phyloP scores from a whole-genome alignment of 2,888 invertebrate genomes.

The Sipha maydis region DNA sequence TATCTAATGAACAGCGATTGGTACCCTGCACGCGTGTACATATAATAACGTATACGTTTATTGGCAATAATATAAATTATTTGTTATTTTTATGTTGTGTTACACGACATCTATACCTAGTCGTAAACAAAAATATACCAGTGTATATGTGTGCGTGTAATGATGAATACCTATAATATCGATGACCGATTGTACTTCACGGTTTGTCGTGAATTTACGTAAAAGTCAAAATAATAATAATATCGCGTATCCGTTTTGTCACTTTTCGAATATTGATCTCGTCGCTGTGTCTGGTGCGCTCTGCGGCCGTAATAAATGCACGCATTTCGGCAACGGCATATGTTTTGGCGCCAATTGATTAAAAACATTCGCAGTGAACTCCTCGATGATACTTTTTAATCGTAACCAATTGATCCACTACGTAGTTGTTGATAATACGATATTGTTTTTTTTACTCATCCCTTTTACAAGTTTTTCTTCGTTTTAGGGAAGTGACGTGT shows the following conservation, averaged over 20 bases:
- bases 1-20: not conserved
- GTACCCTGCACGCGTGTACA: not conserved
- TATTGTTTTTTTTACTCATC: not conserved
- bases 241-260: not conserved
- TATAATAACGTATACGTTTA: not conserved
- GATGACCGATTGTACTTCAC: not conserved
- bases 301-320: not conserved
- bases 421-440: not conserved
- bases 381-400: not conserved
- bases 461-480: not conserved
- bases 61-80: too few species aligned
- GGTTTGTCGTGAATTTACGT: too few species aligned
- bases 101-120: too few species aligned
- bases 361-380: not conserved
- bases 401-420: not conserved
- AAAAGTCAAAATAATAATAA: not conserved
- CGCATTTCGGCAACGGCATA: not conserved
- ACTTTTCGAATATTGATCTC: conserved; percentile 22
- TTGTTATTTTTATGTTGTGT: too few species aligned
- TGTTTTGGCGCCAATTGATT: conserved; percentile 50
- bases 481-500: not conserved
- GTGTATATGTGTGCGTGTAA: too few species aligned
- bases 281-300: conserved; percentile 5
- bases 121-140: too few species aligned
- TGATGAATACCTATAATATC: not conserved